Base-by-base conservation (phyloP, 2,797 vertebrate species). In the Pipistrellus pipistrellus region DNA sequence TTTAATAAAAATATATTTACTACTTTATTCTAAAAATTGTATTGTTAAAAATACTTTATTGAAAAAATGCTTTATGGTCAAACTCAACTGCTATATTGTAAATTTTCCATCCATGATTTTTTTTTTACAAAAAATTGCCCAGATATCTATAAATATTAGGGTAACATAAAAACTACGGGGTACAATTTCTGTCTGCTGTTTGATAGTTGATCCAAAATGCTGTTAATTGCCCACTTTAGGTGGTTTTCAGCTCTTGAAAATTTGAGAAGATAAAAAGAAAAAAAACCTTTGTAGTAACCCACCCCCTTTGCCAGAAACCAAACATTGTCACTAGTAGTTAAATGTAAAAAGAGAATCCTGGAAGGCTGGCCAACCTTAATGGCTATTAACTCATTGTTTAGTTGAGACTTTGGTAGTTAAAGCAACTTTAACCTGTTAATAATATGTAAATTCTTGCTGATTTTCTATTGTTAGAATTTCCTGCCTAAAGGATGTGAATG, bases 161-260 rank as follows among this genome's bases (percentile, higher is more conserved):
- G 27, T 1, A 69, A 87, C 38, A 1, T 89, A 68, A 15, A 68
- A 18, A 72, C 13, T 48, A 77, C 11, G 87, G 35, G 15, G 15
- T 76, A 91, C 30, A 86, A 46, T 89, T 53, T 81, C 11, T 76
- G 21, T 82, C 18, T 85, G 32, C 10, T 85, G 30, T 73, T 86
- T 89, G 32, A 6, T 55, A 46, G 20, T 81, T 57, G 25, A 78
- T 82, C 23, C 71, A 76, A 91, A 92, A 53, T 75, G 35, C 9
- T 32, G 88, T 85, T 92, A 85, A 44, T 38, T 81, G 2, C 25
- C 18, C 44, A 64, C 11, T 95, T 85, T 90, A 88, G 25, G 55
- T 66, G 82, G n/a, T 66, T 73, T 41, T 86, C 32, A 90, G 38
- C 21, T 92, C 41, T 87, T 78, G 7, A 66, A 96, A 96, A 92